Evolutionary conservation across 2,888 invertebrate species (phyloP), one percentile per base, ranked within the genome.

Genomic region (Lasius platythorax): DNA sequence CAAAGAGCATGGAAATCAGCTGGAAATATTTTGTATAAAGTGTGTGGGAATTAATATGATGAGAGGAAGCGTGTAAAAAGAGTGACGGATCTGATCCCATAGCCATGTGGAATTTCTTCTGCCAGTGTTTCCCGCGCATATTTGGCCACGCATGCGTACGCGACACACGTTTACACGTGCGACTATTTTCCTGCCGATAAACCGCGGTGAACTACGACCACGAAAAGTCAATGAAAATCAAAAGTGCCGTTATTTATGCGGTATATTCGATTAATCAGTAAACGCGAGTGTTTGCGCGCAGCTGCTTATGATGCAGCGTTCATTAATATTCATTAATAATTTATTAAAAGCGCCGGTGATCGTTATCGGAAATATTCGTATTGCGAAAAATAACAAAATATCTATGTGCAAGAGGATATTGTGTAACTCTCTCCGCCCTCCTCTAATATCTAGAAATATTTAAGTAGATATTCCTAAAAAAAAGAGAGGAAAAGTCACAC

Each of bases 81-180:
- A 11, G 6, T 58, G 15, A 53, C 37, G 23, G 15, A 37, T 56
- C 46, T 4, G 53, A 6, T 11, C 5, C 15, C 30, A 23, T 30
- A 67, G 23, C 40, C 37, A 66, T 37, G 76, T 68, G 70, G 18
- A 79, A 46, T 28, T 23, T 33, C 23, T 15, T 50, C 23, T 5
- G 40, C 33, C 15, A 30, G 70, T 23, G 12, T 3, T 79, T 81
- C 61, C 79, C 73, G 73, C 73, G 79, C 23, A 12, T 12, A 61
- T 18, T 23, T 2, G 18, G 18, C 0, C 46, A 73, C 79, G 79
- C 79, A 73, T 30, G 79, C 79, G 79, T 61, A 56, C 43, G 46
- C 61, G 18, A 33, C 12, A 33, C 37, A 3, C 50, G 30, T 18
- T 11, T 28, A 9, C 72, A 15, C 43, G 66, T 53, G 72, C 43